These are phyloP conservation scores for Hyles vespertilio DNA, from an alignment of 1,140 invertebrate genomes.

Conservation along the genomic window DNA sequence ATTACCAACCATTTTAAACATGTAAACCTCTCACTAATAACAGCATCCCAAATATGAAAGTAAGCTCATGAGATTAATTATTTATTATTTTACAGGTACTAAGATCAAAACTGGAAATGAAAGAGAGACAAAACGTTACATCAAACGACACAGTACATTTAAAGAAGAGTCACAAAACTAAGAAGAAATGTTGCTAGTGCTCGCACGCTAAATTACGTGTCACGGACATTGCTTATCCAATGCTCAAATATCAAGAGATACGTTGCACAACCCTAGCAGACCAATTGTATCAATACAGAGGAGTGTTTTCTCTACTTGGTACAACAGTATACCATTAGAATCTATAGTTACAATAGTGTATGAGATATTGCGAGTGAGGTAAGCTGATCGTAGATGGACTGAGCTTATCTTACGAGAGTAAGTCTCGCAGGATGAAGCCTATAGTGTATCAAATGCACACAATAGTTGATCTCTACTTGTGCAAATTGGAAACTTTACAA, in stretches of 20 bases:
- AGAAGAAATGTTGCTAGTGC: slow-evolving; percentile 78
- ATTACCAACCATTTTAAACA: too few species aligned
- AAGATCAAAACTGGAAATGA: slow-evolving; percentile 77
- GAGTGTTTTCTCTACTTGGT: slow-evolving; percentile 24
- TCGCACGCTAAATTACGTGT: slow-evolving; percentile 36
- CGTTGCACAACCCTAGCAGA: slow-evolving; percentile 64
- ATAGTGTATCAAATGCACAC: not conserved
- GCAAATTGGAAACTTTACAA: slow-evolving; percentile 10
- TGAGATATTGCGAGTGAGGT: too few species aligned
- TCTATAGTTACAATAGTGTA: slow-evolving; percentile 1
- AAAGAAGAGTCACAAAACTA: slow-evolving; percentile 74
- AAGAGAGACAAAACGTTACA: slow-evolving; percentile 77
- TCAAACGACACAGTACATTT: slow-evolving; percentile 77
- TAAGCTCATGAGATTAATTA: not conserved
- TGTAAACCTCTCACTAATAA: too few species aligned
- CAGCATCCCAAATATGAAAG: too few species aligned
- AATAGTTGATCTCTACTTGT: slow-evolving; percentile 31
- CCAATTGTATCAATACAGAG: not conserved
- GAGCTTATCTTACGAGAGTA: too few species aligned
- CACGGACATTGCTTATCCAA: slow-evolving; percentile 60
- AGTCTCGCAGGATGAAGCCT: too few species aligned
- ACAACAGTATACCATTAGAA: slow-evolving; percentile 17
- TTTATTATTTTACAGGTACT: slow-evolving; percentile 66
- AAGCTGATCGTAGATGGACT: too few species aligned
- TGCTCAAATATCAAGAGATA: slow-evolving; percentile 66